Evolutionary conservation across 2,113 vertebrate genomes (phyloP), one percentile per base, ranked within the genome.

Genomic region (Dicerorhinus sumatrensis): DNA sequence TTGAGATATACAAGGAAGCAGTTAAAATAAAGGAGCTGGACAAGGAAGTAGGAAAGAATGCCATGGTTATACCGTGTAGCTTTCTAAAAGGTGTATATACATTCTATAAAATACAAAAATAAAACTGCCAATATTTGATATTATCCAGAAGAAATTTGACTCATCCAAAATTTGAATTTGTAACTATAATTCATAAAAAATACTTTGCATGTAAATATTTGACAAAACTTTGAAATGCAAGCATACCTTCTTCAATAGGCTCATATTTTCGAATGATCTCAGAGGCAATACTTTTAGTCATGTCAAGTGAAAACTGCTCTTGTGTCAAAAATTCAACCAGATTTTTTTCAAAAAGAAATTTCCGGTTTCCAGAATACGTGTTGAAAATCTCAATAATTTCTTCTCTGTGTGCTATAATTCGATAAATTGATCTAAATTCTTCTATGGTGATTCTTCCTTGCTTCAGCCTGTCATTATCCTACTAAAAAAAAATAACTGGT

Each of bases 371-470:
- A 0, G 98, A 95, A 82, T 99, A 99, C 1, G 69, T 12, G 16
- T n/a, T 82, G 98, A 99, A 99, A 65, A 99, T 96, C 73, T 99
- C 98, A 2, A 72, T 4, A 60, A 98, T 95, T 97, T 99, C 99
- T 80, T 87, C 51, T 96, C 99, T 98, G 96, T 99, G 89, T 3
- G 92, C 90, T 46, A 99, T 63, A 27, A 76, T 33, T 86, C 98
- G 97, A 90, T 99, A 99, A 96, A 99, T 96, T 63, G 97, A 51
- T 93, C 80, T 98, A 93, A 99, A 99, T 69, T 98, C 99, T 1
- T 99, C 99, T 29, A 99, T 98, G 86, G 95, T 98, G 89, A 99
- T 98, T 1, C 0, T 4, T 17, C 96, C 96, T 94, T 27, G 11
- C 5, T 88, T 80, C 2, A 36, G 84, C 69, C 96, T 98, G 97